Evolutionary conservation across 2,113 vertebrate genomes (phyloP).

Genomic region (Zosterops pallidus): DNA sequence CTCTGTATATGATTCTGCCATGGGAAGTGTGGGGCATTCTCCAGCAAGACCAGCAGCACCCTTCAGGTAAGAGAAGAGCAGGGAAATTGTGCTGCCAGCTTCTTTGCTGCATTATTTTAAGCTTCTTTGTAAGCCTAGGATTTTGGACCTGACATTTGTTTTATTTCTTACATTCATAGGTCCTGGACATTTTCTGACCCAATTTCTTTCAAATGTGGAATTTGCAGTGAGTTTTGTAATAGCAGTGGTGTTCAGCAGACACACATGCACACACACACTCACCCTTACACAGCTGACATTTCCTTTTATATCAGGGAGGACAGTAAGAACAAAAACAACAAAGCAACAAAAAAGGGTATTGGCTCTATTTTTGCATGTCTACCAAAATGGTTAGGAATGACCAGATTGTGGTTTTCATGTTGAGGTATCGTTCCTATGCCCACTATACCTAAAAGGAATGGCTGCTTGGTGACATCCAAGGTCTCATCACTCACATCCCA

Average conservation of each 20-base stretch:
- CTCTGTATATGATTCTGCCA: background rate
- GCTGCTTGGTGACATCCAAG: background rate
- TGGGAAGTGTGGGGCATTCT: background rate
- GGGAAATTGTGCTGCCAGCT: background rate
- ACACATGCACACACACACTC: background rate
- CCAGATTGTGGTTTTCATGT: background rate
- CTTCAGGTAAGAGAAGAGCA: background rate
- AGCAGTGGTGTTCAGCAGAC: background rate
- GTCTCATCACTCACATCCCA: background rate
- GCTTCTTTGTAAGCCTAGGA: background rate
- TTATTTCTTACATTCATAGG: background rate
- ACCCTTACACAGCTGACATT: background rate
- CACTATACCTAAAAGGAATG: background rate
- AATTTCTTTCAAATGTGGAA: background rate
- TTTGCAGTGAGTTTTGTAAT: background rate
- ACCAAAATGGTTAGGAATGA: background rate
- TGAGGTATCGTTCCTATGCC: background rate
- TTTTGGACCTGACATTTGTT: background rate
- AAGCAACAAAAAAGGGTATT: background rate
- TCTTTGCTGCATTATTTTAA: background rate
- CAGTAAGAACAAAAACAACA: slow-evolving; percentile 3
- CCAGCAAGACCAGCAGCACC: background rate
- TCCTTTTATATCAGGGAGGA: background rate
- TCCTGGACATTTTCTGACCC: background rate
- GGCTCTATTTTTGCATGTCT: background rate